Percentiles rank a stretch among this genome's conserved stretches.
Conservation (phyloP, 2,888 invertebrate species). For the Agrochola macilenta region DNA sequence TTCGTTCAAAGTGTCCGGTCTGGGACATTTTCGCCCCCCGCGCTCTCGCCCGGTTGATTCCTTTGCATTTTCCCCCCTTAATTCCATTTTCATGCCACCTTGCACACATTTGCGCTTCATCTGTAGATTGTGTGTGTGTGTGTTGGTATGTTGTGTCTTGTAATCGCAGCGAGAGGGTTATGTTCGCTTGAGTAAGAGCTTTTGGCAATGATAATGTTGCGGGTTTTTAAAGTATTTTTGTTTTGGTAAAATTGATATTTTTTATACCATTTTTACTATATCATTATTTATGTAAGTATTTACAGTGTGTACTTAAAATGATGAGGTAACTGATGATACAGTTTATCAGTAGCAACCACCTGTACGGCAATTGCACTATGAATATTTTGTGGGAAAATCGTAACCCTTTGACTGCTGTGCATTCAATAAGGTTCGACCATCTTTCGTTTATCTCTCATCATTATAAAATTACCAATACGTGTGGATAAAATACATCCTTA, state of each 20-base stretch:
- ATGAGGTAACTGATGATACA: background rate
- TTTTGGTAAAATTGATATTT: background rate
- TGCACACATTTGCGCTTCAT: conserved; percentile 87
- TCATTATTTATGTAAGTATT: background rate
- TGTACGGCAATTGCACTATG: background rate
- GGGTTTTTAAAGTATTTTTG: conserved; percentile 10
- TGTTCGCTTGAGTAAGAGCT: conserved; percentile 34
- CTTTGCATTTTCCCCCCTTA: conserved; percentile 89
- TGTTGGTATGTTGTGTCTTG: conserved; percentile 68
- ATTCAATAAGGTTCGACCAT: background rate
- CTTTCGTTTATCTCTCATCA: background rate
- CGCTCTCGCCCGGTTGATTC: conserved; percentile 83
- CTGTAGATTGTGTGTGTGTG: conserved; percentile 74
- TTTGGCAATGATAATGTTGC: conserved; percentile 31
- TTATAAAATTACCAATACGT: conserved; percentile 5
- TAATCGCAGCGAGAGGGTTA: conserved; percentile 61
- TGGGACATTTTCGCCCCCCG: conserved; percentile 87
- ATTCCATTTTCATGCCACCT: conserved; percentile 90
- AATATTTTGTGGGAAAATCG: background rate
- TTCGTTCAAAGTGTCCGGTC: conserved; percentile 92
- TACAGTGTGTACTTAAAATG: background rate
- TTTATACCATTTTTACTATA: background rate
- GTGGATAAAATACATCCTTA: background rate
- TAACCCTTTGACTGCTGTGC: background rate
- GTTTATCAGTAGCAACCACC: background rate